Evolutionary conservation across 92 coral and sea anemone species (phyloP), one percentile per base, ranked within the genome.

Genomic region (Micromussa lordhowensis): DNA sequence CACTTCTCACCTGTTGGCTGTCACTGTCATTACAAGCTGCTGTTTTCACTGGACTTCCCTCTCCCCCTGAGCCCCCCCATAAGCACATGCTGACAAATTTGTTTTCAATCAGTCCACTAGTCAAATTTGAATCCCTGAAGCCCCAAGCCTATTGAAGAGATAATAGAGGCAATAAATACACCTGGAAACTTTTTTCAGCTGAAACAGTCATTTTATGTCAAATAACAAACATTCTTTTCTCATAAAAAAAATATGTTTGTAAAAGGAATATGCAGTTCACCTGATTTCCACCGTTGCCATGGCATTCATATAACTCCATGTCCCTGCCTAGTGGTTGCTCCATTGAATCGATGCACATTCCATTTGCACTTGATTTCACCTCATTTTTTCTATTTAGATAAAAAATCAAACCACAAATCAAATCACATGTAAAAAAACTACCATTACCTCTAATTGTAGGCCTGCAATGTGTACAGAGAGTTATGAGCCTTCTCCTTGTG

Each of bases 271-370:
- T 61, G 8, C 28, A 61, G 48, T 24, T 73, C 77, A 84, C 88
- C 88, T 84, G 88, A 72, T 84, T 84, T 84, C 88, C 36, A 5
- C 63, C 81, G 58, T 74, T 35, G 2, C 73, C 88, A 74, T 84
- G 88, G 34, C 88, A 84, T 7, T 28, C 13, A 21, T 55, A 35
- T 19, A 84, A 58, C 68, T 84, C 18, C 4, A 71, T 18, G 55
- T 84, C 58, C 8, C 81, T 74, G 9, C 73, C 88, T 24, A 32
- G 1, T 22, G 81, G 81, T 18, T 84, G 30, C 18, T 84, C 88
- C 88, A 84, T 72, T 57, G 88, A 70, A 73, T 84, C 88, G 74
- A 84, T n/a, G 35, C 88, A 84, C 88, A 34, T 34, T 32, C 80
- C 88, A 74, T 26, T 57, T 29, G 35, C 80, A 34, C 72, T 35